Percentiles rank a stretch among this genome's conserved stretches.
Evolutionary conservation across 2,113 vertebrate genomes (phyloP).

Genomic region (Fregetta grallaria): DNA sequence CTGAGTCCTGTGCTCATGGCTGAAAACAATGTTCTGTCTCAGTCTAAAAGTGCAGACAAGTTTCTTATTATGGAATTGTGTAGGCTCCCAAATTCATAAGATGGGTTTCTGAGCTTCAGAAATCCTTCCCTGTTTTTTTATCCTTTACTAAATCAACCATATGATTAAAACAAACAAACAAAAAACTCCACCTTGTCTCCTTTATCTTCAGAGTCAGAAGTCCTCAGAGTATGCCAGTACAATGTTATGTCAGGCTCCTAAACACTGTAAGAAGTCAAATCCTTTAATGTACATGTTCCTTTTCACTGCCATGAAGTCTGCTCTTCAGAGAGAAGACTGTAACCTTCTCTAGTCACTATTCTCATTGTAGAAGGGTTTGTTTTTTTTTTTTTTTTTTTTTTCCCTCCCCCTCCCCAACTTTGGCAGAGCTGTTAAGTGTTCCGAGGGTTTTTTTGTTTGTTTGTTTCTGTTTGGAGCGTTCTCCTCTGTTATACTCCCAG

Average conservation of each 20-base stretch:
- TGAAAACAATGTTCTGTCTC: neutral
- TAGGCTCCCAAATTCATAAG: neutral
- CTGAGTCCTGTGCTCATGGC: neutral
- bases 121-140: neutral
- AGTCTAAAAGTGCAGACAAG: neutral
- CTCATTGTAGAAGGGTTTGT: neutral
- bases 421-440: neutral
- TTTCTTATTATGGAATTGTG: neutral
- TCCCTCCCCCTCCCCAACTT: neutral
- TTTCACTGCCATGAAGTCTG: neutral
- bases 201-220: neutral
- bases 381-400: rapidly evolving
- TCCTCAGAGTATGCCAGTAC: neutral
- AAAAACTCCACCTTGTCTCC: too few relatives aligned
- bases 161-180: too few relatives aligned
- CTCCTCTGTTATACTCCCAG: neutral
- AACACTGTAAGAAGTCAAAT: neutral
- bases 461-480: neutral
- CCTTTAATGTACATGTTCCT: neutral
- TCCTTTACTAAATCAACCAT: neutral
- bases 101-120: neutral
- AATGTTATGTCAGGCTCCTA: neutral
- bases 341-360: neutral
- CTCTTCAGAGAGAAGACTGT: neutral
- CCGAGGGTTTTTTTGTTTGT: neutral